Percentiles rank a stretch among this genome's conserved stretches.
These are phyloP conservation scores for Hemibagrus guttatus DNA, from an alignment of 2,797 vertebrate genomes.

Conservation along the genomic window DNA sequence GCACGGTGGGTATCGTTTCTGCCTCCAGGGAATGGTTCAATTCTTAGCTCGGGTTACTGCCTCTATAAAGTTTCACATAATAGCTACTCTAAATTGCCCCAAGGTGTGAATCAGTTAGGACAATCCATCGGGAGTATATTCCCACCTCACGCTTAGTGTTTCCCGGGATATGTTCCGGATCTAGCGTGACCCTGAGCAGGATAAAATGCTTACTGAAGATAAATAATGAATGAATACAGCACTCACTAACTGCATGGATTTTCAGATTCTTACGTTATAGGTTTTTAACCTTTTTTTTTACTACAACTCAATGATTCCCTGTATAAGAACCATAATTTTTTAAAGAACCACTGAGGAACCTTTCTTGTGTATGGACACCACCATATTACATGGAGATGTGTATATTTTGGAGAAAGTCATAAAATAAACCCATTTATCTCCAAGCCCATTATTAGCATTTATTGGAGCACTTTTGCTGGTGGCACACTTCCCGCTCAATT, in stretches of 20 bases:
- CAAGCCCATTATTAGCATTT: neutral
- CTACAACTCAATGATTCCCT: neutral
- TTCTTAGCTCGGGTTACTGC: neutral
- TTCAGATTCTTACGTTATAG: neutral
- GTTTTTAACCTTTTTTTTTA: neutral
- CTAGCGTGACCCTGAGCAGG: neutral
- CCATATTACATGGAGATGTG: neutral
- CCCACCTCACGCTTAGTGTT: neutral
- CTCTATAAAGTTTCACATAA: conserved; percentile 11
- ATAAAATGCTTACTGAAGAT: neutral
- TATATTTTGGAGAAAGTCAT: neutral
- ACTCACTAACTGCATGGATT: neutral
- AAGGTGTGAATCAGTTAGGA: conserved; percentile 5
- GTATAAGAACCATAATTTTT: neutral
- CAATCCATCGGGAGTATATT: neutral
- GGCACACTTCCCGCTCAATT: neutral
- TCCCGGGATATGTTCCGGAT: neutral
- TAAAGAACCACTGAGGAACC: neutral
- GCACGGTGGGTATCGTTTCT: neutral
- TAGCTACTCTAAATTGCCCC: conserved; percentile 2
- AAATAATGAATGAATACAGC: neutral
- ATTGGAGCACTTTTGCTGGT: neutral
- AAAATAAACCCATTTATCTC: neutral
- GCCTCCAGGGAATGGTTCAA: neutral
- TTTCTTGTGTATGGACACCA: neutral